Base-by-base conservation (phyloP, 2,888 invertebrate species). In the Spialia ferax region DNA sequence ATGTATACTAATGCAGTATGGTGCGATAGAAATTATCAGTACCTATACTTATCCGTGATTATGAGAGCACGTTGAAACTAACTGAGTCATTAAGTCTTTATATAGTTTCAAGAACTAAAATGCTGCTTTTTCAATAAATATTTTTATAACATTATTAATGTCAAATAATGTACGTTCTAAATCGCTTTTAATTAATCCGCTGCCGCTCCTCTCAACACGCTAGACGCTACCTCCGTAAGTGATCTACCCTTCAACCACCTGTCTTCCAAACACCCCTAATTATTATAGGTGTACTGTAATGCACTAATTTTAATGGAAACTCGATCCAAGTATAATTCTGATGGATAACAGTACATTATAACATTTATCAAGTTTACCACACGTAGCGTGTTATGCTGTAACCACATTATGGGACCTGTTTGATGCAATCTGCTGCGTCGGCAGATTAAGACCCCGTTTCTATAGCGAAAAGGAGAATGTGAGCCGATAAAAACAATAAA, bases 271-370 rank as follows among this genome's bases (percentile, higher is more conserved):
- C 22, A 23, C 23, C 52, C 11, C 0, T 23, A 23, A 52, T 52
- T 23, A 52, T 48, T 48, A 48, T 48, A 48, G 45, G 20, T 48
- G 45, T 45, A 48, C 45, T 23, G 52, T 13, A 50, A 23, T 22
- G 13, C 52, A 52, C 52, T 1, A 52, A 52, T 23, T 52, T 52
- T n/a, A 23, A n/a, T 22, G 10, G n/a, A 52, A 52, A 23, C n/a
- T 7, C 23, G 23, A 52, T 11, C 22, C 22, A 23, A 23, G 23
- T 52, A 23, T 52, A 52, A 50, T 50, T 50, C 18, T 45, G 45
- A 45, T 45, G 45, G 45, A 18, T 45, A 45, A 45, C 45, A 18
- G 45, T 45, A 45, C 2, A 18, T 42, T 42, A 45, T 22, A 50
- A 22, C 50, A 50, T 20, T 48, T 48, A 48, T 48, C 20, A 20